Base-by-base conservation (phyloP, 2,113 vertebrate genomes). In the Typhlomys cinereus region DNA sequence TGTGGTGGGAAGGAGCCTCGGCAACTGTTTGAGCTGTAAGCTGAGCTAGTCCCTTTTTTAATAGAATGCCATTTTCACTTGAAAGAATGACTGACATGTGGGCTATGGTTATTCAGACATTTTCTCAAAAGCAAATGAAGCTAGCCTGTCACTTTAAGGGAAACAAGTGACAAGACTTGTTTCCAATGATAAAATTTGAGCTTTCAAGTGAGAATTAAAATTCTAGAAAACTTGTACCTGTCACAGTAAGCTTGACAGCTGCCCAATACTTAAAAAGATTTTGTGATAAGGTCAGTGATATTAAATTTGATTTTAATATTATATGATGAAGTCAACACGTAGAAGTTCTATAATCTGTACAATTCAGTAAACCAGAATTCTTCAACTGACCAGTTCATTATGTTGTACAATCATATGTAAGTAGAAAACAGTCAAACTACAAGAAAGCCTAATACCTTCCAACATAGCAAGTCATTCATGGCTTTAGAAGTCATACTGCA, bases 111-210 rank as follows among this genome's bases (percentile, higher is more conserved):
- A 93, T 83, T 86, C 75, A 94, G 82, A 85, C 50, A 89, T 87
- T 93, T 91, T 90, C 88, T 93, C 36, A 92, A 85, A 94, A 94
- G 78, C 57, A 94, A 94, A 95, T 88, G 80, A 95, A 92, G 91
- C 73, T 70, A 89, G 94, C 54, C 48, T 92, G 78, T 94, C 66
- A 91, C 52, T 91, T 92, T 78, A 95, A 90, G 79, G 66, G 95
- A 95, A 92, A 86, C 61, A 95, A 88, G 31, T 84, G 87, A 81
- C 67, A 94, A 92, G 27, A 90, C 81, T 90, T 96, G 34, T 46
- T 94, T 36, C 69, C 73, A 79, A 92, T 59, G 57, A 95, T 85
- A 94, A 92, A 95, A 88, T 88, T 34, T 93, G 73, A 92, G 75
- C 50, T 94, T 95, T 87, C 48, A 91, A 76, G 29, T 96, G 92